Percentiles rank a stretch among this genome's conserved stretches.
Conservation (phyloP, 2,797 vertebrate genomes). For the Crenichthys baileyi region DNA sequence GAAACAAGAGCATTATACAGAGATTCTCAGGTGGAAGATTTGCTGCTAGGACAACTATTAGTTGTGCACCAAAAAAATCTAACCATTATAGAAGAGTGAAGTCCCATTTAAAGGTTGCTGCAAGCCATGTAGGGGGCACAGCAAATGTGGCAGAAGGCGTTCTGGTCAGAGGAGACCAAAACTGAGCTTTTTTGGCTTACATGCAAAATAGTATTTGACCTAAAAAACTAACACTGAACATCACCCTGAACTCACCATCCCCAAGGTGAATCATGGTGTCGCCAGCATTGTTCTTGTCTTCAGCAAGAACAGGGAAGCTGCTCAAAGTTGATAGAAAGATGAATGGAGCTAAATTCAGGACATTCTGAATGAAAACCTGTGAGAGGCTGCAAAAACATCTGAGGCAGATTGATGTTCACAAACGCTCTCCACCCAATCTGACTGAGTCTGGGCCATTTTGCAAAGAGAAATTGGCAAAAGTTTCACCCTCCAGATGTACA, state of each 20-base stretch:
- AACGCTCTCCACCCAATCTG: not conserved
- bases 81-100: not conserved
- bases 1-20: not conserved
- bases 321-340: no score
- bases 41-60: not conserved
- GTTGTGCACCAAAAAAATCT: not conserved
- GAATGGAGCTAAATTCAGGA: no score
- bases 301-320: not conserved
- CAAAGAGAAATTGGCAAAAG: not conserved
- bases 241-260: not conserved
- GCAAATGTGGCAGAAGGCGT: not conserved
- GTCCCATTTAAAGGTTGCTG: not conserved
- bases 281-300: not conserved
- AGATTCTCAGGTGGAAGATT: not conserved
- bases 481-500: not conserved
- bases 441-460: not conserved
- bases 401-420: not conserved
- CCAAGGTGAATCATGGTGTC: not conserved
- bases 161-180: not conserved
- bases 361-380: not conserved
- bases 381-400: no score
- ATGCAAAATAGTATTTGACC: not conserved
- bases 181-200: not conserved
- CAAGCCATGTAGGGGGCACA: not conserved
- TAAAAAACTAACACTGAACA: not conserved